Evolutionary conservation across 2,113 vertebrate genomes (phyloP).

Genomic region (Xerus inauris): DNA sequence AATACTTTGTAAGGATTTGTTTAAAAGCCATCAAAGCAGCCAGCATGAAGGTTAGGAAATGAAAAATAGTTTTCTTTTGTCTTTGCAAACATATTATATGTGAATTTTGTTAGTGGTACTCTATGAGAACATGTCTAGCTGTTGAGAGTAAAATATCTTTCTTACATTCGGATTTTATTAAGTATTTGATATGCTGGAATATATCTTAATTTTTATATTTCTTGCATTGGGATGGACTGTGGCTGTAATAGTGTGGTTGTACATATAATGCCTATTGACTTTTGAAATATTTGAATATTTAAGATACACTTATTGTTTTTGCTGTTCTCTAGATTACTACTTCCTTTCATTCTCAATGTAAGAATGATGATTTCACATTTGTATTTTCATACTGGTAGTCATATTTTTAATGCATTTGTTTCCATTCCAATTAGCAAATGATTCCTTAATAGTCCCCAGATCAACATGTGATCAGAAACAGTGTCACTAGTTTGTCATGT

Average conservation of each 20-base stretch:
- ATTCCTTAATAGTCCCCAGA: not conserved
- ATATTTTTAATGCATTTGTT: not conserved
- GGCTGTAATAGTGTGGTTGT: rapidly evolving
- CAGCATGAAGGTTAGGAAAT: not conserved
- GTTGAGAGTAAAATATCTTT: not conserved
- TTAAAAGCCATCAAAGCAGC: not conserved
- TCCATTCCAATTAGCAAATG: not conserved
- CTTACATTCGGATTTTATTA: not conserved
- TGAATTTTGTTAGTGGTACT: constrained; percentile 2
- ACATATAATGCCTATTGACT: not conserved
- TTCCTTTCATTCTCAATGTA: constrained; percentile 1
- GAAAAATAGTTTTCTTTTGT: not conserved
- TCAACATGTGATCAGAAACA: not conserved
- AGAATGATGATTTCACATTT: not conserved
- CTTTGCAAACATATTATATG: not conserved
- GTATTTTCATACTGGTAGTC: not conserved
- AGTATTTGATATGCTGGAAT: not conserved
- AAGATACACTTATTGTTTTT: not conserved
- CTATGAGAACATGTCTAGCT: not conserved
- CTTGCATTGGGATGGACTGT: rapidly evolving
- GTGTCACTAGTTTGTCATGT: not conserved
- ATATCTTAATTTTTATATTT: not conserved
- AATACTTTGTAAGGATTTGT: not conserved
- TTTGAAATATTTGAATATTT: not conserved
- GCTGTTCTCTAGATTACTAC: not conserved